Percentiles rank a stretch among this genome's conserved stretches.
These are phyloP conservation scores for Neodiprion lecontei DNA, from an alignment of 1,140 invertebrate genomes.

Conservation along the genomic window DNA sequence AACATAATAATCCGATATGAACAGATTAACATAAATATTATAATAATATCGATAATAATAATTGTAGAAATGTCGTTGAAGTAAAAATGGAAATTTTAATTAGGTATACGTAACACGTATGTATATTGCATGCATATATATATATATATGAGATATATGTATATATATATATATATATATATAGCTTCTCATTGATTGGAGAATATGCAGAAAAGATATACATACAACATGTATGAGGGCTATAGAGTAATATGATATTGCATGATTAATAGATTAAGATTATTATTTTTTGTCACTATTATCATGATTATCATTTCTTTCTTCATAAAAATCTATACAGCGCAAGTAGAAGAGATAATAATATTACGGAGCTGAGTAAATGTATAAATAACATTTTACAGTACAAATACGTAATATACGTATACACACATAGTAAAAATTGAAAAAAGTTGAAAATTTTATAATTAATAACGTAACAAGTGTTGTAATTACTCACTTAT, in stretches of 20 bases:
- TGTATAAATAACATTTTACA: neutral
- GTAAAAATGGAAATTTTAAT: conserved; percentile 60
- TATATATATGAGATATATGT: conserved; percentile 16
- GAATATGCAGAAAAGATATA: conserved; percentile 52
- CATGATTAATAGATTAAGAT: conserved; percentile 51
- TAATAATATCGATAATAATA: neutral
- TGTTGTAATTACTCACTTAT: neutral
- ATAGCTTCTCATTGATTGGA: conserved; percentile 18
- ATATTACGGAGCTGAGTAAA: neutral
- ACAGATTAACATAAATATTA: conserved; percentile 60
- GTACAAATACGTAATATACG: too few relatives aligned
- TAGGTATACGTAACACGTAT: too few relatives aligned
- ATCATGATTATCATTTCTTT: neutral
- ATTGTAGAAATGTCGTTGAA: conserved; percentile 56
- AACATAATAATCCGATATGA: conserved; percentile 61
- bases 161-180: conserved; percentile 29
- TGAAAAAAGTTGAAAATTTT: neutral
- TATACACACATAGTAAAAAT: neutral
- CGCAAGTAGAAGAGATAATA: neutral
- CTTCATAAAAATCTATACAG: neutral
- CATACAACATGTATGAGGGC: conserved; percentile 44
- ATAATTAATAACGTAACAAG: neutral
- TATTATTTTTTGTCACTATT: conserved; percentile 16
- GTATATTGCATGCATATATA: conserved; percentile 43
- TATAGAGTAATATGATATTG: conserved; percentile 64